Conservation (phyloP, 35 echinoderm and acorn worm genomes). For the Ptychodera flava region DNA sequence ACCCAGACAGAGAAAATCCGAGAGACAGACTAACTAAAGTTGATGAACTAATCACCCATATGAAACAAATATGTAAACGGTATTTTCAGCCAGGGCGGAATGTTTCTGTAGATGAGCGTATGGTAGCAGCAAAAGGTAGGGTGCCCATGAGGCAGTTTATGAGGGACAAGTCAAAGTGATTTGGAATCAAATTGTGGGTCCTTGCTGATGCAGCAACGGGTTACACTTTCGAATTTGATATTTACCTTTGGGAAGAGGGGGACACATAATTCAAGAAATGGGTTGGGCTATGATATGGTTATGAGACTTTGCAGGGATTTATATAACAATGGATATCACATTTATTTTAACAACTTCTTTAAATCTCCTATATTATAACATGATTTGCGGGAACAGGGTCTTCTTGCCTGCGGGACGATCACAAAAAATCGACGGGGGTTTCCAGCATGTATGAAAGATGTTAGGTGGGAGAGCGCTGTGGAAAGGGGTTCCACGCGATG, state of each 20-base stretch:
- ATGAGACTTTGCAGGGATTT: not conserved
- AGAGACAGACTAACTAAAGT: not conserved
- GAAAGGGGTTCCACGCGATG: not conserved
- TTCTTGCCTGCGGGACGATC: not conserved
- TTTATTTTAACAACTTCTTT: not conserved
- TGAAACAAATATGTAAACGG: not conserved
- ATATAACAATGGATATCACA: not conserved
- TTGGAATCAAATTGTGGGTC: constrained; percentile 31
- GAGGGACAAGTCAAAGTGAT: constrained; percentile 30
- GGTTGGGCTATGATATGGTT: not conserved
- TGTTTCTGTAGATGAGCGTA: constrained; percentile 26
- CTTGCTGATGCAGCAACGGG: constrained; percentile 22
- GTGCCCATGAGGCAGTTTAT: constrained; percentile 19
- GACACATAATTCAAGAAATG: not conserved
- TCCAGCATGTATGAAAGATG: not conserved
- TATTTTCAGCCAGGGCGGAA: constrained; percentile 24
- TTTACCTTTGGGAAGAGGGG: constrained; percentile 6
- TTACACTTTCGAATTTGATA: constrained; percentile 37
- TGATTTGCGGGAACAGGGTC: not conserved
- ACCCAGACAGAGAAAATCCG: not conserved
- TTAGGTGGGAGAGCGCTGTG: not conserved
- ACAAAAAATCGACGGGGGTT: not conserved
- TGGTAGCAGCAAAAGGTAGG: constrained; percentile 25
- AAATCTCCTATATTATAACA: not conserved
- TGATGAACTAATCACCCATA: not conserved